phyloP scores from a whole-genome alignment of 1,140 invertebrate genomes.

The Triops cancriformis region DNA sequence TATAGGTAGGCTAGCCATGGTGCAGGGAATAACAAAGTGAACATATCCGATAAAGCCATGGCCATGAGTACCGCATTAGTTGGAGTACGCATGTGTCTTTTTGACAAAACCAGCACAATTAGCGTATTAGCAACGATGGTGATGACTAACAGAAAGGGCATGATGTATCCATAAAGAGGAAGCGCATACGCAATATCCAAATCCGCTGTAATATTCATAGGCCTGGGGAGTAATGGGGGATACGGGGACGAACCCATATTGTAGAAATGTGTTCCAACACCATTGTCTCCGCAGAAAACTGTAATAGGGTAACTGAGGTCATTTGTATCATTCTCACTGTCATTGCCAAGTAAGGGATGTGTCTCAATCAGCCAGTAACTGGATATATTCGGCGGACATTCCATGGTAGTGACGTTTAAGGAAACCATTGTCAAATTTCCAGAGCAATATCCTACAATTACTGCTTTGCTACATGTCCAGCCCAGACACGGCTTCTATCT shows the following conservation, averaged over 20 bases:
- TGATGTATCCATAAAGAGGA: constrained; percentile 60
- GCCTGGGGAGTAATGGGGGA: not conserved
- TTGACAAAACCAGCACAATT: constrained; percentile 62
- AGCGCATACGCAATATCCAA: constrained; percentile 56
- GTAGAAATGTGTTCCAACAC: not conserved
- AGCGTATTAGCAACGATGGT: constrained; percentile 85
- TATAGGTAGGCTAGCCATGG: constrained; percentile 80
- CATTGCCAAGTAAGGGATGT: not conserved
- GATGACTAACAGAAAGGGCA: constrained; percentile 73
- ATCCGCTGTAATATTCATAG: constrained; percentile 53
- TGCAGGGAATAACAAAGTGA: constrained; percentile 78
- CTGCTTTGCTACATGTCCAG: not conserved
- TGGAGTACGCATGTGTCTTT: constrained; percentile 55
- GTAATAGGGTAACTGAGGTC: not conserved
- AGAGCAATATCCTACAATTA: not conserved
- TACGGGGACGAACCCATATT: not conserved
- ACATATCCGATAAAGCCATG: constrained; percentile 88
- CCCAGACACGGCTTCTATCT: not conserved
- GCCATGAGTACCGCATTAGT: constrained; percentile 60
- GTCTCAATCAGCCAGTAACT: not conserved
- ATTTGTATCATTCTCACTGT: not conserved
- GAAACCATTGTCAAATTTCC: not conserved
- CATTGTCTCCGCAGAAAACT: not conserved
- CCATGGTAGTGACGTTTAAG: not conserved
- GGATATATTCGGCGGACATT: not conserved